A percentile compares a stretch with the other conserved stretches of the same genome.
Evolutionary conservation across 2,797 vertebrate species (phyloP).

Genomic region (Phataginus tricuspis): DNA sequence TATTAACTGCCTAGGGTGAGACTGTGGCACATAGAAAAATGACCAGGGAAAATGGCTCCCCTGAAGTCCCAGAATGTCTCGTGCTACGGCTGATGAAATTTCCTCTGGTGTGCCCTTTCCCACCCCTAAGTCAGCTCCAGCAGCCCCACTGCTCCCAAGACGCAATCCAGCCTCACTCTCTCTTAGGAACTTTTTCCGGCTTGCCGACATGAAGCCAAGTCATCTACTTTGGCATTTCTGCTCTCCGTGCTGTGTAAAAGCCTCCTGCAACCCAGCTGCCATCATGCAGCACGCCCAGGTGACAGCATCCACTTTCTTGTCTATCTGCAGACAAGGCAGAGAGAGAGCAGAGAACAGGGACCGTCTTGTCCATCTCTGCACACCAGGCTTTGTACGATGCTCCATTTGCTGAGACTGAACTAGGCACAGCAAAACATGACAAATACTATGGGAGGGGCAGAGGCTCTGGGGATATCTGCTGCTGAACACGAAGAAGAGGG

Average conservation of each 20-base stretch:
- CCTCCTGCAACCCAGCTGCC: background rate
- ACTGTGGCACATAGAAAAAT: background rate
- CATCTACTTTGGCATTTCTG: background rate
- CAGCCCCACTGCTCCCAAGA: background rate
- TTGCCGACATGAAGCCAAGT: background rate
- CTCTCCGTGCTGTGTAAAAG: background rate
- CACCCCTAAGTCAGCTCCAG: background rate
- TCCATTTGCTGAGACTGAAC: background rate
- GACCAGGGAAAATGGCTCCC: background rate
- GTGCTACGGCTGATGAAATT: background rate
- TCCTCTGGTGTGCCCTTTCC: background rate
- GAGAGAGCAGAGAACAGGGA: background rate
- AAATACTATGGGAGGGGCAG: background rate
- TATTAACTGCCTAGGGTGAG: background rate
- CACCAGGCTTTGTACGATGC: background rate
- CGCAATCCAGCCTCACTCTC: background rate
- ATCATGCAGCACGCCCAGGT: background rate
- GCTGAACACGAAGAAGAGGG: background rate
- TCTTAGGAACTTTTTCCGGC: background rate
- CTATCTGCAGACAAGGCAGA: background rate
- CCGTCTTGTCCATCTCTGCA: background rate
- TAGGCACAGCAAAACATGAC: background rate
- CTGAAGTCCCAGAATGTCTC: background rate
- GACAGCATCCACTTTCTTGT: background rate
- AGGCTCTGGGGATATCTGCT: background rate